Evolutionary conservation across 2,113 vertebrate species (phyloP).

Genomic region (Ceratotherium simum): DNA sequence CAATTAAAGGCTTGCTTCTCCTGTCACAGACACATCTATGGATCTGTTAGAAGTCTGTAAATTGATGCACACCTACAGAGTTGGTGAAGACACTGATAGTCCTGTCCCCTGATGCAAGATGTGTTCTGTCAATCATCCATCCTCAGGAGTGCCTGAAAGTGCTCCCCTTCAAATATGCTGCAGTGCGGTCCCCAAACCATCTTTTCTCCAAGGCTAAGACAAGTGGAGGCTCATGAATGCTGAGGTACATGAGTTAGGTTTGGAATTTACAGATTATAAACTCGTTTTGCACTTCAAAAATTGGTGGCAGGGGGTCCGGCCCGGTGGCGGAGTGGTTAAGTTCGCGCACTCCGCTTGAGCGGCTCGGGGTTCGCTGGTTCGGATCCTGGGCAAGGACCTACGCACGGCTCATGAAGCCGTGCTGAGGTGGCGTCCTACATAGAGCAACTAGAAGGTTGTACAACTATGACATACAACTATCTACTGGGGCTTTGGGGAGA

Average conservation of each 20-base stretch:
- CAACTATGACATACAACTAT: too few relatives aligned
- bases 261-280: not conserved
- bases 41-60: not conserved
- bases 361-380: too few relatives aligned
- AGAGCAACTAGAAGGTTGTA: too few relatives aligned
- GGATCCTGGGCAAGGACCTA: too few relatives aligned
- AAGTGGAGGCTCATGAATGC: rapidly evolving
- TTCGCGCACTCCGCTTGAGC: too few relatives aligned
- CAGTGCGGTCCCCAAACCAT: rapidly evolving
- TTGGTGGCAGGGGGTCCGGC: not conserved
- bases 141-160: too few relatives aligned
- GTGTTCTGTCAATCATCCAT: not conserved
- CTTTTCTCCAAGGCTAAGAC: not conserved
- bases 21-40: not conserved
- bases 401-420: too few relatives aligned
- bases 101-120: not conserved
- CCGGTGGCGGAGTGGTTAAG: too few relatives aligned
- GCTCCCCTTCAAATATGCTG: not conserved
- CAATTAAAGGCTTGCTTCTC: slow-evolving; percentile 31
- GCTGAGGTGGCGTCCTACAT: too few relatives aligned
- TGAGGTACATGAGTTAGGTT: not conserved
- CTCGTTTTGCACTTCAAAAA: not conserved
- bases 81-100: not conserved
- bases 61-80: not conserved
- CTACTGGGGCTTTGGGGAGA: too few relatives aligned